Evolutionary conservation across 2,888 invertebrate genomes (phyloP).

Genomic region (Cerceris rybyensis): DNA sequence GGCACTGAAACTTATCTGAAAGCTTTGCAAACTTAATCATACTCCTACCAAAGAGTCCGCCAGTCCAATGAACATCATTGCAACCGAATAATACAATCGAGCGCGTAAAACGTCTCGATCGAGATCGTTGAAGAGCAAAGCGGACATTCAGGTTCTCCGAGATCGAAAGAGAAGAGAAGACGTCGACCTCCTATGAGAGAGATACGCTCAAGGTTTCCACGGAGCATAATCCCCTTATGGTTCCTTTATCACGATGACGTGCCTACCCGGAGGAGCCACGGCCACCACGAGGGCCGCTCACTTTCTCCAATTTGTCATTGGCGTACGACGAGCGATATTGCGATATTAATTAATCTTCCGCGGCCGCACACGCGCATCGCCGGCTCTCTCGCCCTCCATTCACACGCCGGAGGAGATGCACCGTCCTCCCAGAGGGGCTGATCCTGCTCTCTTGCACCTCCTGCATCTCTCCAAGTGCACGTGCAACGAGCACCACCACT

Average conservation of each 20-base stretch:
- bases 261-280: constrained; percentile 50
- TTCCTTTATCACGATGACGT: constrained; percentile 67
- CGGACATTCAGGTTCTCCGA: constrained; percentile 44
- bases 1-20: no score
- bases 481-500: constrained; percentile 33
- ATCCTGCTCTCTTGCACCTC: no score
- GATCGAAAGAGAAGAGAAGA: constrained; percentile 35
- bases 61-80: neutral
- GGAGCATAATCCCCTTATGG: constrained; percentile 56
- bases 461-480: constrained; percentile 10
- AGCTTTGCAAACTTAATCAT: no score
- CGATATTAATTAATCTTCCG: constrained; percentile 73
- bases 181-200: constrained; percentile 30
- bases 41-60: no score
- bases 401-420: constrained; percentile 36
- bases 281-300: constrained; percentile 63
- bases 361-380: constrained; percentile 39
- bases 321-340: constrained; percentile 65
- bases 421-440: constrained; percentile 11
- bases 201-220: constrained; percentile 48
- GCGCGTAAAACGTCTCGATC: neutral
- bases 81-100: neutral
- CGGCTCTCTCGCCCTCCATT: constrained; percentile 36
- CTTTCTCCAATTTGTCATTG: constrained; percentile 75
- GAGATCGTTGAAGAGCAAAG: constrained; percentile 18